Conservation (phyloP, 2,113 vertebrate genomes). For the Gopherus flavomarginatus region DNA sequence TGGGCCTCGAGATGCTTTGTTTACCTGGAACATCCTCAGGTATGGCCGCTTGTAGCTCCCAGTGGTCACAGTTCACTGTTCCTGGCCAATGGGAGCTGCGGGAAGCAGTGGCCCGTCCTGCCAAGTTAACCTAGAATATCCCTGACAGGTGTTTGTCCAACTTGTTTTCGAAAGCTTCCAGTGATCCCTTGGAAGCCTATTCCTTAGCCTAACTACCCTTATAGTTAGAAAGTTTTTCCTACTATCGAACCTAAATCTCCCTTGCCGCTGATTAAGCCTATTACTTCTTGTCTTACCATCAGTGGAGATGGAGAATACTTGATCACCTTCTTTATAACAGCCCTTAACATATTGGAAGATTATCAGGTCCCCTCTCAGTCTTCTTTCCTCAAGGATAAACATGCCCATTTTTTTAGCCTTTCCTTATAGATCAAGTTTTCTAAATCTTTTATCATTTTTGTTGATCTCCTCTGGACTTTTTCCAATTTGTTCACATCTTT, state of each 20-base stretch:
- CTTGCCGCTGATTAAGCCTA: not conserved
- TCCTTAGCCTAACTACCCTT: not conserved
- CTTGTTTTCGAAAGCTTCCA: not conserved
- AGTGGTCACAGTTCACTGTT: too few species aligned
- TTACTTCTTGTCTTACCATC: not conserved
- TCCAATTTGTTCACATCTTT: not conserved
- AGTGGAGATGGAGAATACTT: not conserved
- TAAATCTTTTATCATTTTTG: not conserved
- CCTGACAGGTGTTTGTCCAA: not conserved
- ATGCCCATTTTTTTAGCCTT: not conserved
- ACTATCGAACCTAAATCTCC: not conserved
- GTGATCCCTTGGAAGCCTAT: not conserved
- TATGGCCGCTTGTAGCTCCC: too few species aligned
- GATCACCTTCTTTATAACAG: not conserved
- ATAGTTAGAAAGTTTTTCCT: not conserved
- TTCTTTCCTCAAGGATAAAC: not conserved
- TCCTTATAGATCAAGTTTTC: not conserved
- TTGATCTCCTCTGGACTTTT: not conserved
- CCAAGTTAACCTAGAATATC: not conserved
- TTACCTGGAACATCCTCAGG: too few species aligned
- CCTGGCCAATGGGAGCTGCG: too few species aligned
- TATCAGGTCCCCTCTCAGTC: too few species aligned
- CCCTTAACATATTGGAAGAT: not conserved
- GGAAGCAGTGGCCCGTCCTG: too few species aligned
- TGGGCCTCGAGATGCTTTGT: too few species aligned